Evolutionary conservation across 2,888 invertebrate genomes (phyloP), one percentile per base, ranked within the genome.

Genomic region (Mycogona germanica): DNA sequence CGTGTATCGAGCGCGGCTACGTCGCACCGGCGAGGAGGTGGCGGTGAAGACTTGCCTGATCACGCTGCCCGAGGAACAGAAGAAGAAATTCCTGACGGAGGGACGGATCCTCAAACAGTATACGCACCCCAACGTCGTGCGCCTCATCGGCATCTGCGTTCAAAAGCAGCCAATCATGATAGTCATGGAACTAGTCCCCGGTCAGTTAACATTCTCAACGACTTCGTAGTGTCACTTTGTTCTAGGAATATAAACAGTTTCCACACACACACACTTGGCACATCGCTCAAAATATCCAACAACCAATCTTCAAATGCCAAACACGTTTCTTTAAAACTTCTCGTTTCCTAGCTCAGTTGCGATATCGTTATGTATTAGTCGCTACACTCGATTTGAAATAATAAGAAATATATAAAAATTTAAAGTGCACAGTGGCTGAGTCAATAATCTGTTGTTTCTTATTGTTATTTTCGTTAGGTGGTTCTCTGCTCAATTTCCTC

Each of bases 161-260:
- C 95, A 95, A 71, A 89, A 93, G 66, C 93, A 95, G 65, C 97
- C 97, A 0, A 93, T 97, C 55, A 95, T 96, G 93, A 95, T 97
- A 65, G 93, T 97, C 30, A 96, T 97, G 96, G 97, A 97, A 73
- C 77, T 92, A 58, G 95, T 95, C 44, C 81, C 85, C 62, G 85
- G 86, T 84, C 68, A 67, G 51, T 35, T 41, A 26, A 29, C 29
- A 29, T n/a, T n/a, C n/a, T n/a, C n/a, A n/a, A n/a, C n/a, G n/a
- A n/a, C 35, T 52, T n/a, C 5, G 4, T 53, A 28, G 42, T 23
- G n/a, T 19, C 26, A 40, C 9, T 32, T 12, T 41, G 12, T 47
- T n/a, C 9, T n/a, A 47, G 30, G n/a, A 30, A 12, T 12, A 9
- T 38, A 28, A 9, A 14, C 12, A n/a, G 42, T n/a, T 21, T 21